Base-by-base conservation (phyloP, 2,113 vertebrate species). In the Dromaius novaehollandiae region DNA sequence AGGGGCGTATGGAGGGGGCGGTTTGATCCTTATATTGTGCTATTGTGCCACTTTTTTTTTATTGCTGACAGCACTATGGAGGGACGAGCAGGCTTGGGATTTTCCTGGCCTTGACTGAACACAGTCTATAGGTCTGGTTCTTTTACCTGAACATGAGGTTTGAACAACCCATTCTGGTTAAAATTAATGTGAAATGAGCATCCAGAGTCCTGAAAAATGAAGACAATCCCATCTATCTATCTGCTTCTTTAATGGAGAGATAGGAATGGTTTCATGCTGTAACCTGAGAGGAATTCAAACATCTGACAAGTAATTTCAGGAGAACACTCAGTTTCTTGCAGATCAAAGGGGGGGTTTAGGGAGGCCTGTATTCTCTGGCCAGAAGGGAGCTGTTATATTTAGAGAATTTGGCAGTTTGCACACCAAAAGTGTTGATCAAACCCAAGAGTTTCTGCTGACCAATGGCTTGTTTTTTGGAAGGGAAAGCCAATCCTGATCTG, bases 251-350 rank as follows among this genome's bases (percentile, higher is more conserved):
- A 82, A 20, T 42, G 32, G 90, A 71, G 81, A 93, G 66, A 66
- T 53, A 70, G 86, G 44, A 77, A 87, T 69, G 60, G 50, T 86
- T 95, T 96, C 61, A 12, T 91, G 40, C 63, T 92, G 63, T 86
- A 93, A 79, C 51, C 25, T 1, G 5, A 91, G 77, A 91, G 42
- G 58, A 90, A 79, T 86, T 94, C 50, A 86, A 70, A 77, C 1
- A 8, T 86, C 74, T 86, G 77, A 96, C 53, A 75, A 66, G 65
- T 69, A 79, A 78, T 93, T 78, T 86, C 51, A 84, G 63, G 44
- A 83, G 65, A 89, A 80, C 44, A 60, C 18, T 69, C 51, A 38
- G 53, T 69, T 88, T 85, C 75, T 77, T 85, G 61, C 53, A 85
- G 71, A 80, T 94, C 56, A 93, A 86, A 87, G n/a, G 12, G 7